Conservation (phyloP, 2,113 vertebrate species). For the Crypturellus undulatus region DNA sequence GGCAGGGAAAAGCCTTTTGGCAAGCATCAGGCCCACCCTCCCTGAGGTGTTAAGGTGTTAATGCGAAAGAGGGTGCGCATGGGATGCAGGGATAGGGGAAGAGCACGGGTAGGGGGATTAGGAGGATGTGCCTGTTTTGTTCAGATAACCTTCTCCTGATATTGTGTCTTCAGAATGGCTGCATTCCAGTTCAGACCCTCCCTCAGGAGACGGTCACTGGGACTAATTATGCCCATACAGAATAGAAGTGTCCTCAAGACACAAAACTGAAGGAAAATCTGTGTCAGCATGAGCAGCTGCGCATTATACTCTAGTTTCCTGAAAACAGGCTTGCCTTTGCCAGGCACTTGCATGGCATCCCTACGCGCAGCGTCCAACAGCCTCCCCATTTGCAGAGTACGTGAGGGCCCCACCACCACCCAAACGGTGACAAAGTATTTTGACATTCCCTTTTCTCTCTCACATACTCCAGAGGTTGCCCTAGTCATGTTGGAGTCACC, state of each 20-base stretch:
- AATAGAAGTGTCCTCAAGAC: constrained; percentile 34
- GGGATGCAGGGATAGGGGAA: not conserved
- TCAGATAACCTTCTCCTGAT: not conserved
- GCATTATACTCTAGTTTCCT: constrained; percentile 12
- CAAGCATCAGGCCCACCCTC: not conserved
- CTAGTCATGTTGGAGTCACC: not conserved
- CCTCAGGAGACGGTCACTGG: not conserved
- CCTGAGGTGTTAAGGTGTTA: not conserved
- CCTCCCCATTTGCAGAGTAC: not conserved
- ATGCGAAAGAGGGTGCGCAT: not conserved
- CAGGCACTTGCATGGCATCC: not conserved
- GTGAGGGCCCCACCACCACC: not conserved
- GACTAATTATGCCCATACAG: constrained; percentile 33
- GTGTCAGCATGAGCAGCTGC: constrained; percentile 26
- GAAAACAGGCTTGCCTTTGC: constrained; percentile 26
- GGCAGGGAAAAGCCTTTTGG: not conserved
- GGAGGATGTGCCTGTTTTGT: not conserved
- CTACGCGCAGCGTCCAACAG: not conserved
- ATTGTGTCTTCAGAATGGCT: not conserved
- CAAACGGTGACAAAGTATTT: not conserved
- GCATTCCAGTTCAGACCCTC: constrained; percentile 30
- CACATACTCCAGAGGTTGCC: not conserved
- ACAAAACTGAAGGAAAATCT: constrained; percentile 18
- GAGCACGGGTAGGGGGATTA: not conserved
- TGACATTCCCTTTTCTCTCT: not conserved